Conservation (phyloP, 2,888 invertebrate species). For the Vannuccia rotundouncinata region DNA sequence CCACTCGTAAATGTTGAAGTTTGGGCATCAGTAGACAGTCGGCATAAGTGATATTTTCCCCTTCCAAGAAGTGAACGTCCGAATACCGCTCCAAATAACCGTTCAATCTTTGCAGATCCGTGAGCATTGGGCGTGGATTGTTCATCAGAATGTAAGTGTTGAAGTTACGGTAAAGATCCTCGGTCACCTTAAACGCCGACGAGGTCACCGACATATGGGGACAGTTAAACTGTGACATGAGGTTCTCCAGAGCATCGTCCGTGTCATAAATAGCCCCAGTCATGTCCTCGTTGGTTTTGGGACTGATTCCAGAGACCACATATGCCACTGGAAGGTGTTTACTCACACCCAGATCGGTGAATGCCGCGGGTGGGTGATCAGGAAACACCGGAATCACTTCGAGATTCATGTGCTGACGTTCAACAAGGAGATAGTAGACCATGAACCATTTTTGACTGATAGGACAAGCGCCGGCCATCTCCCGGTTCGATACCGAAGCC, state of each 20-base stretch:
- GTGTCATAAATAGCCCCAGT: slow-evolving; percentile 49
- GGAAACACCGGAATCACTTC: slow-evolving; percentile 45
- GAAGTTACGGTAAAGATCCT: slow-evolving; percentile 78
- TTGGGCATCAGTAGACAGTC: slow-evolving; percentile 98
- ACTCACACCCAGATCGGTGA: slow-evolving; percentile 40
- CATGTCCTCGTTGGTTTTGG: slow-evolving; percentile 45
- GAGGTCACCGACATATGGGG: slow-evolving; percentile 44
- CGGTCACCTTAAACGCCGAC: slow-evolving; percentile 65
- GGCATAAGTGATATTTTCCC: slow-evolving; percentile 95
- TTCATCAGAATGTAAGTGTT: slow-evolving; percentile 58
- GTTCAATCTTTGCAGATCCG: slow-evolving; percentile 58
- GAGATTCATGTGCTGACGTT: slow-evolving; percentile 44
- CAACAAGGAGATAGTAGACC: slow-evolving; percentile 60
- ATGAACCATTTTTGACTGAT: slow-evolving; percentile 99
- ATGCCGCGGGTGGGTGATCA: slow-evolving; percentile 43
- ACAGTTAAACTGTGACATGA: slow-evolving; percentile 51
- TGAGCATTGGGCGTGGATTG: slow-evolving; percentile 44
- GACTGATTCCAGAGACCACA: slow-evolving; percentile 37
- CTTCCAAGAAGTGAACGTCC: slow-evolving; percentile 73
- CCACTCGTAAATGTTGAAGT: slow-evolving; percentile 94
- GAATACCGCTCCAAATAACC: slow-evolving; percentile 54
- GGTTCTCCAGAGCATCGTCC: slow-evolving; percentile 53
- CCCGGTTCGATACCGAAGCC: slow-evolving; percentile 59
- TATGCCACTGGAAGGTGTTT: slow-evolving; percentile 41
- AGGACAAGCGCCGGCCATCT: slow-evolving; percentile 93